Evolutionary conservation across 2,888 invertebrate species (phyloP).

Genomic region (Cataglyphis livida): DNA sequence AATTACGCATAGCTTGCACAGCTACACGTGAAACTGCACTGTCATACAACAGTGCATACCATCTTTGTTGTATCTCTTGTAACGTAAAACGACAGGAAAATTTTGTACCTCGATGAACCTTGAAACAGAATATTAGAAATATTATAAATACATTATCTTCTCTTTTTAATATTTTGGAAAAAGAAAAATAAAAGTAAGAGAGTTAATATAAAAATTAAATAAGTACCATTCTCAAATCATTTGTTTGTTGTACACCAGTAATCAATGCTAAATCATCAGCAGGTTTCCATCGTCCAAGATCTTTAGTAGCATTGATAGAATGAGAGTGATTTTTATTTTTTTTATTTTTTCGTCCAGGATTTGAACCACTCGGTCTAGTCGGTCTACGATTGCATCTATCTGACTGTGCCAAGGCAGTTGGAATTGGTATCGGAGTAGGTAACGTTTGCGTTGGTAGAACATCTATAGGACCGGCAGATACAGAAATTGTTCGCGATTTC

Average conservation of each 20-base stretch:
- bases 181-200: neutral
- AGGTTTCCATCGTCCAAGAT: conserved; percentile 98
- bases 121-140: conserved; percentile 46
- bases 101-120: conserved; percentile 96
- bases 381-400: conserved; percentile 82
- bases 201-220: neutral
- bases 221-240: conserved; percentile 90
- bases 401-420: conserved; percentile 77
- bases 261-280: conserved; percentile 98
- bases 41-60: conserved; percentile 98
- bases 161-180: neutral
- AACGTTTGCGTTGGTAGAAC: conserved; percentile 77
- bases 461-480: conserved; percentile 80
- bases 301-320: conserved; percentile 91
- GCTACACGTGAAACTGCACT: conserved; percentile 97
- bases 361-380: conserved; percentile 81
- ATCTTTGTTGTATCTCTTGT: conserved; percentile 97
- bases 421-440: conserved; percentile 78
- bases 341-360: conserved; percentile 83
- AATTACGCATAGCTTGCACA: conserved; percentile 96
- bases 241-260: conserved; percentile 96
- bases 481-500: conserved; percentile 80
- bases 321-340: conserved; percentile 89
- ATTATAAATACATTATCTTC: conserved; percentile 4
- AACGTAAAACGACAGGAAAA: conserved; percentile 98